phyloP scores from a whole-genome alignment of 2,113 vertebrate species.

The Larimichthys crocea region DNA sequence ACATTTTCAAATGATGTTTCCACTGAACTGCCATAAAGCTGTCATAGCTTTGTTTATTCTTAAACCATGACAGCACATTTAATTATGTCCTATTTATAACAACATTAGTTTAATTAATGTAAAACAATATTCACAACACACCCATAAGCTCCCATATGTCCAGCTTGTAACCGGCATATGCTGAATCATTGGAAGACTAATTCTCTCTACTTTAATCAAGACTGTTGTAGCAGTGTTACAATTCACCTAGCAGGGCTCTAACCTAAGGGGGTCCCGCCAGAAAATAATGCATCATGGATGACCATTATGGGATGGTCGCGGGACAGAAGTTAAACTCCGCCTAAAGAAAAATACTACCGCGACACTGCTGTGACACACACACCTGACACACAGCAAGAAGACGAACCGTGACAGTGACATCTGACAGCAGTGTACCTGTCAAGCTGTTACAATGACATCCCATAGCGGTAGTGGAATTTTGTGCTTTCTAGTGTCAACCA shows the following conservation, averaged over 20 bases:
- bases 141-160: constrained; percentile 22
- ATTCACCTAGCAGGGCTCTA: not conserved
- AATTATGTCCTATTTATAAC: constrained; percentile 15
- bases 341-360: too few species aligned
- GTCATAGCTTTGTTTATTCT: not conserved
- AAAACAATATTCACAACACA: constrained; percentile 29
- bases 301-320: too few species aligned
- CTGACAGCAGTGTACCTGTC: too few species aligned
- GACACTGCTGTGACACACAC: too few species aligned
- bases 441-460: too few species aligned
- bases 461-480: too few species aligned
- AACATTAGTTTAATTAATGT: constrained; percentile 10
- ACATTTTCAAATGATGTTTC: not conserved
- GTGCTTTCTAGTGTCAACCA: too few species aligned
- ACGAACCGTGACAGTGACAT: too few species aligned
- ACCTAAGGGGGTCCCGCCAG: too few species aligned
- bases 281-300: too few species aligned
- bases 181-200: constrained; percentile 14
- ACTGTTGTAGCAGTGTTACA: constrained; percentile 11
- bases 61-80: not conserved
- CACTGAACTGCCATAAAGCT: not conserved
- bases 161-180: constrained; percentile 23
- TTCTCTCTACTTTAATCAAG: constrained; percentile 34
- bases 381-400: too few species aligned
- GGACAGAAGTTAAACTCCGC: too few species aligned